Evolutionary conservation across 2,888 invertebrate genomes (phyloP).

Genomic region (Empis livida): DNA sequence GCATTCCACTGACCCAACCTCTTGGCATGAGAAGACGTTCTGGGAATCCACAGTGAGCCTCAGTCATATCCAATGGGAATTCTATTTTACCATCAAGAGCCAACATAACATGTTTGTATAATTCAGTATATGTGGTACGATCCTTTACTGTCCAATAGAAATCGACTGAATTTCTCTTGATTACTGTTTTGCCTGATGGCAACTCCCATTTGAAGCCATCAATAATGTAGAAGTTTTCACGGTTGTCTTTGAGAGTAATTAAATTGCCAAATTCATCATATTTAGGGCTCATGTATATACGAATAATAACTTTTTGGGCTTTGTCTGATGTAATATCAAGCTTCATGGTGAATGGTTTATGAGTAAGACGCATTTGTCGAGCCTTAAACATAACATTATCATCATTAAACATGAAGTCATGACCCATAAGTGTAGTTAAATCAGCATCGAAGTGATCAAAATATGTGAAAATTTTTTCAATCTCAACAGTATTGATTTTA

Average conservation of each 20-base stretch:
- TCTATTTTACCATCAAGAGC: conserved; percentile 38
- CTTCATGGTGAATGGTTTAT: conserved; percentile 47
- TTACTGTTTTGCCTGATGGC: conserved; percentile 48
- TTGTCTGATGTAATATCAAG: conserved; percentile 45
- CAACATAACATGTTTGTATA: conserved; percentile 43
- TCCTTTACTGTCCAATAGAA: conserved; percentile 51
- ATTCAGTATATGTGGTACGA: conserved; percentile 47
- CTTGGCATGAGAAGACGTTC: conserved; percentile 56
- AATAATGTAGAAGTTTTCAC: conserved; percentile 50
- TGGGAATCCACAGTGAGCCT: conserved; percentile 59
- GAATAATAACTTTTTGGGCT: conserved; percentile 45
- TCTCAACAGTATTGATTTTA: conserved; percentile 44
- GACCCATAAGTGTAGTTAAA: conserved; percentile 43
- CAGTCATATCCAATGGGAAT: conserved; percentile 40
- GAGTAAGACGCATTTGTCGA: conserved; percentile 49
- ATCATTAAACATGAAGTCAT: no score
- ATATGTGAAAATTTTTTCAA: conserved; percentile 50
- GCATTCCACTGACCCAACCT: conserved; percentile 53
- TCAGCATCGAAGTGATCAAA: conserved; percentile 52
- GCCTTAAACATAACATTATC: conserved; percentile 29
- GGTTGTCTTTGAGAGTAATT: conserved; percentile 44
- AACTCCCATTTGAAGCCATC: conserved; percentile 49
- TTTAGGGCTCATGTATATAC: conserved; percentile 57
- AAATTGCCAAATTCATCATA: conserved; percentile 43
- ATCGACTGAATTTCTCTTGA: conserved; percentile 54